Evolutionary conservation across 2,113 vertebrate species (phyloP).

Genomic region (Cathartes aura): DNA sequence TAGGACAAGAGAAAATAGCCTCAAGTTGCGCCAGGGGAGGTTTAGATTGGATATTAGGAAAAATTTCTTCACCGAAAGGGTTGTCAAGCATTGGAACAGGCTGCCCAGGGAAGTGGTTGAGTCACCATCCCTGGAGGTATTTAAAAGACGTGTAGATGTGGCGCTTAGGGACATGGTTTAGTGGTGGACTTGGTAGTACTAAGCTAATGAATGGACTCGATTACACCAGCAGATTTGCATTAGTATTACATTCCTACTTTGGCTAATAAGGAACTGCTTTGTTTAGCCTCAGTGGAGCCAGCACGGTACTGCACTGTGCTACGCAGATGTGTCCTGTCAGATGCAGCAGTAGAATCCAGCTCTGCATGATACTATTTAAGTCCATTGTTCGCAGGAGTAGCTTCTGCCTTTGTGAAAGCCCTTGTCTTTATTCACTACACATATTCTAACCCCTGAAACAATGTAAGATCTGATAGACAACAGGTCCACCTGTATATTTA

Average conservation of each 20-base stretch:
- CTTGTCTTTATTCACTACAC: background rate
- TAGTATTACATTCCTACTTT: background rate
- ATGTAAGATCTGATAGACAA: background rate
- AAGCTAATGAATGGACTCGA: fast-evolving
- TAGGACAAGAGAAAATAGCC: background rate
- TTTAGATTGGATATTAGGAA: background rate
- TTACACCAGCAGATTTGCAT: background rate
- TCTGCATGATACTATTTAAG: background rate
- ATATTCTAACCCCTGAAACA: background rate
- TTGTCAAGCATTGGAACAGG: background rate
- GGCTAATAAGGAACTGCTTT: background rate
- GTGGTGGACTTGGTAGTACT: background rate
- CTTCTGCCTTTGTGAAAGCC: background rate
- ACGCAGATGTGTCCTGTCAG: background rate
- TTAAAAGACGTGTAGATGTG: background rate
- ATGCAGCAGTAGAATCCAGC: background rate
- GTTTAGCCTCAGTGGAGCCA: background rate
- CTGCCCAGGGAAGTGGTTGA: background rate
- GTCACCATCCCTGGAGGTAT: background rate
- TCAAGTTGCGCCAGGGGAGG: background rate
- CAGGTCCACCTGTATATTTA: background rate
- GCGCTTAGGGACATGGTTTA: background rate
- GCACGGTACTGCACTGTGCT: background rate
- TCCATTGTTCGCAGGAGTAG: background rate
- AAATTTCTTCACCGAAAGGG: background rate